Conservation (phyloP, 2,113 vertebrate genomes). For the Camelus bactrianus region DNA sequence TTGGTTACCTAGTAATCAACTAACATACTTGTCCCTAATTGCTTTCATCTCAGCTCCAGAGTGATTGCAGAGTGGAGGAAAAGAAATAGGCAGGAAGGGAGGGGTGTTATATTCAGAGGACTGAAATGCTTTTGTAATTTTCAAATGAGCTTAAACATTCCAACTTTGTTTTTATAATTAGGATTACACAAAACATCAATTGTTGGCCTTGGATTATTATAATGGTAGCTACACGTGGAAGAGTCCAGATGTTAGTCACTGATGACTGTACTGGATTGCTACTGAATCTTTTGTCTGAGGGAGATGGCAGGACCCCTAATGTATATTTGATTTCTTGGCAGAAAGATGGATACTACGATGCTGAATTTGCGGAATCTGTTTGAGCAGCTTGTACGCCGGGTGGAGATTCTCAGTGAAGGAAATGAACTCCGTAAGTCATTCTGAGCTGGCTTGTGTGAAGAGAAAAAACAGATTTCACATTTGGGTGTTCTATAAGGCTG, state of each 20-base stretch:
- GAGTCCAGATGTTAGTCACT: constrained; percentile 54
- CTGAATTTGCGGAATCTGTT: constrained; percentile 90
- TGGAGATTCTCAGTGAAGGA: constrained; percentile 93
- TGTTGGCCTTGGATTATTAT: constrained; percentile 54
- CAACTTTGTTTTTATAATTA: constrained; percentile 67
- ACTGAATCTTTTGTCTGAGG: constrained; percentile 25
- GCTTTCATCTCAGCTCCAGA: neutral
- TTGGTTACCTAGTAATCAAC: constrained; percentile 47
- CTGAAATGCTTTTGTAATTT: constrained; percentile 62
- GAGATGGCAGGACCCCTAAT: constrained; percentile 65
- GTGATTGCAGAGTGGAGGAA: neutral
- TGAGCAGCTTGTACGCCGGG: constrained; percentile 90
- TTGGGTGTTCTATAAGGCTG: constrained; percentile 28
- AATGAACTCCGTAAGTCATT: constrained; percentile 94
- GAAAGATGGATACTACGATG: constrained; percentile 91
- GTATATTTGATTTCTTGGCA: constrained; percentile 83
- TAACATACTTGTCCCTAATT: constrained; percentile 1
- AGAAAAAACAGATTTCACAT: constrained; percentile 24
- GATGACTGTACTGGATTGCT: neutral
- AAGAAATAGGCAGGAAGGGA: constrained; percentile 8
- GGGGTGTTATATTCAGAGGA: neutral
- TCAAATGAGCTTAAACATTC: constrained; percentile 59
- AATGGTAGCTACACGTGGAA: constrained; percentile 33
- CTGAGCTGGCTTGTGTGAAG: constrained; percentile 53
- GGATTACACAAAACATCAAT: neutral